phyloP scores from a whole-genome alignment of 2,888 invertebrate species.

The Eupithecia inturbata region DNA sequence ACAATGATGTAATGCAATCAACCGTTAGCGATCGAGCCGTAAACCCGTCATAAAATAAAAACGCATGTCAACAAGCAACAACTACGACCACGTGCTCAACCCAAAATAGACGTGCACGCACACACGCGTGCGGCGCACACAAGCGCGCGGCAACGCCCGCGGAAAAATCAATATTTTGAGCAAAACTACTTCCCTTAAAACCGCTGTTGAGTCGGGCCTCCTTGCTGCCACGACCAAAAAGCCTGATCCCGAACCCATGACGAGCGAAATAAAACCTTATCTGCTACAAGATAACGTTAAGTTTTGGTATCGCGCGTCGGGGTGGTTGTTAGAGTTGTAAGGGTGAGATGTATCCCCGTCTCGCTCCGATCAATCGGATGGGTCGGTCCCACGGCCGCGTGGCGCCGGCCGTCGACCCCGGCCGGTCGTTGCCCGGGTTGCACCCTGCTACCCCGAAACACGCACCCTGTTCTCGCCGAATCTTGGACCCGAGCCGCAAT shows the following conservation, averaged over 20 bases:
- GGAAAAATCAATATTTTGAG: constrained; percentile 85
- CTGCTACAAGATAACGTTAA: constrained; percentile 64
- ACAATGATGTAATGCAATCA: constrained; percentile 72
- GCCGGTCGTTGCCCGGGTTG: constrained; percentile 80
- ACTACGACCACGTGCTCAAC: constrained; percentile 78
- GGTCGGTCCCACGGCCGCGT: constrained; percentile 77
- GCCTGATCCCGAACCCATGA: constrained; percentile 49
- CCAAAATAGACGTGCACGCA: constrained; percentile 77
- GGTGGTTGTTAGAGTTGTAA: constrained; percentile 71
- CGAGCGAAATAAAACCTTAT: constrained; percentile 71
- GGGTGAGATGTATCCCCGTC: constrained; percentile 74
- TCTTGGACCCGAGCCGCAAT: constrained; percentile 74
- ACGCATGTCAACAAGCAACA: constrained; percentile 82
- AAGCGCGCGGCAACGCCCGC: constrained; percentile 66
- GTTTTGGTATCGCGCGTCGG: constrained; percentile 64
- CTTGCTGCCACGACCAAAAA: constrained; percentile 35
- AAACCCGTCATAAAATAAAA: constrained; percentile 77
- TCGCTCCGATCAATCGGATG: constrained; percentile 81
- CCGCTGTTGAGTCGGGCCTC: constrained; percentile 68
- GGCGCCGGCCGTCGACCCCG: constrained; percentile 80
- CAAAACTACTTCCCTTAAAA: constrained; percentile 82
- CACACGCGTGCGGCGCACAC: constrained; percentile 51
- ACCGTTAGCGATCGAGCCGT: constrained; percentile 65
- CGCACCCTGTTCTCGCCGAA: constrained; percentile 76
- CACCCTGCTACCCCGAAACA: constrained; percentile 80